phyloP scores from a whole-genome alignment of 2,888 invertebrate species.

The Mongoloraphidia duomilia region DNA sequence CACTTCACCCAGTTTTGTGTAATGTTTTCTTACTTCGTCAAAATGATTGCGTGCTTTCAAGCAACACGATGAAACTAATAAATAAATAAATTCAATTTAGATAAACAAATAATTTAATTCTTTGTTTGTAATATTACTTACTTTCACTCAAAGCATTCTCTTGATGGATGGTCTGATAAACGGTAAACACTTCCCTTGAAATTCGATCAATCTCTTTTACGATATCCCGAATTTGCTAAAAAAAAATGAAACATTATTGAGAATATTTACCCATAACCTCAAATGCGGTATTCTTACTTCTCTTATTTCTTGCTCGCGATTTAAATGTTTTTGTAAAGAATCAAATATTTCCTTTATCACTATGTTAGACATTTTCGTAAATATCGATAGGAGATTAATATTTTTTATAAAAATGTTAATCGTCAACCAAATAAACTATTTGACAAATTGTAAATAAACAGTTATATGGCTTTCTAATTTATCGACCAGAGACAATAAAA shows the following conservation, averaged over 20 bases:
- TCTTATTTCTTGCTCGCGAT: slow-evolving; percentile 62
- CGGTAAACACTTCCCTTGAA: slow-evolving; percentile 62
- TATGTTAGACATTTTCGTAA: slow-evolving; percentile 31
- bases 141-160: slow-evolving; percentile 47
- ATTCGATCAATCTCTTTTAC: slow-evolving; percentile 66
- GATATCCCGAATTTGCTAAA: slow-evolving; percentile 49
- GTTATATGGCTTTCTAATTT: too few species aligned
- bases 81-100: slow-evolving; percentile 5
- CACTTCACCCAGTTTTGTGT: slow-evolving; percentile 43
- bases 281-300: slow-evolving; percentile 41
- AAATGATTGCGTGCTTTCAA: slow-evolving; percentile 48
- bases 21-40: slow-evolving; percentile 47
- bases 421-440: too few species aligned
- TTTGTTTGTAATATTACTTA: slow-evolving; percentile 28
- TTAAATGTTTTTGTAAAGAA: slow-evolving; percentile 62
- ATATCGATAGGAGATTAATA: not conserved
- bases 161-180: slow-evolving; percentile 71
- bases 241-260: slow-evolving; percentile 15
- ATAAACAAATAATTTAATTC: not conserved
- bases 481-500: too few species aligned
- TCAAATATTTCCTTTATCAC: slow-evolving; percentile 48
- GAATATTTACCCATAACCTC: not conserved
- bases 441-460: too few species aligned
- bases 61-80: slow-evolving; percentile 47
- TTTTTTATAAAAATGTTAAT: too few species aligned